Base-by-base conservation (phyloP, 2,113 vertebrate genomes). In the Xiphorhynchus elegans region DNA sequence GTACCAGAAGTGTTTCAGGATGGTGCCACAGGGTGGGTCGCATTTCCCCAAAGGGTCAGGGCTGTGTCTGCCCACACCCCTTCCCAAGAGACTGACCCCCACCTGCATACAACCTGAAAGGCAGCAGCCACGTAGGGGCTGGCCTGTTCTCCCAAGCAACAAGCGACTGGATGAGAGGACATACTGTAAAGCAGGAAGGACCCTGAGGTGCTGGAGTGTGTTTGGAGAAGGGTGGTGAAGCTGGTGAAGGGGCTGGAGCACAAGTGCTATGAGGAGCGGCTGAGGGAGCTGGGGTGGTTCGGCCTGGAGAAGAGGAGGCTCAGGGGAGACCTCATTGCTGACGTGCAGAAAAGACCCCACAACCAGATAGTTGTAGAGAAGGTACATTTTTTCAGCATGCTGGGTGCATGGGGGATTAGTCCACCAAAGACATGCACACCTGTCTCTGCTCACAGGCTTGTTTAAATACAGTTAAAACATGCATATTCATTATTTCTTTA, bases 1-100 rank as follows among this genome's bases (percentile, higher is more conserved):
- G 24, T 3, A 44, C 18, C 44, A 2, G 2, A 40, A 40, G 4
- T 0, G 2, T 50, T 62, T 39, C 58, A 28, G 17, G 4, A 8
- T 9, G 9, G 25, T 8, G 21, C 18, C 37, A 6, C 18, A 6
- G 20, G 44, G 33, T 21, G 2, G 12, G 24, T 33, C 3, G 4
- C 21, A 8, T 3, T 7, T 13, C 33, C 20, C 25, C 68, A 28
- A 7, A 25, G 29, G 14, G 7, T 11, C 25, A 33, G 8, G 12
- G 33, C 31, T 20, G 53, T 6, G 13, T 3, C 25, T 11, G 21
- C 20, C 7, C 2, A 1, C 7, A 4, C 8, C 29, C 31, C 18
- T 29, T 46, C 18, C 52, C 44, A 44, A 59, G 23, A 74, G 44
- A 23, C 52, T 59, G 21, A 28, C 4, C 12, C 3, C 23, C 12